phyloP scores from a whole-genome alignment of 2,797 vertebrate species.

The Scolopax bukidnonensis region DNA sequence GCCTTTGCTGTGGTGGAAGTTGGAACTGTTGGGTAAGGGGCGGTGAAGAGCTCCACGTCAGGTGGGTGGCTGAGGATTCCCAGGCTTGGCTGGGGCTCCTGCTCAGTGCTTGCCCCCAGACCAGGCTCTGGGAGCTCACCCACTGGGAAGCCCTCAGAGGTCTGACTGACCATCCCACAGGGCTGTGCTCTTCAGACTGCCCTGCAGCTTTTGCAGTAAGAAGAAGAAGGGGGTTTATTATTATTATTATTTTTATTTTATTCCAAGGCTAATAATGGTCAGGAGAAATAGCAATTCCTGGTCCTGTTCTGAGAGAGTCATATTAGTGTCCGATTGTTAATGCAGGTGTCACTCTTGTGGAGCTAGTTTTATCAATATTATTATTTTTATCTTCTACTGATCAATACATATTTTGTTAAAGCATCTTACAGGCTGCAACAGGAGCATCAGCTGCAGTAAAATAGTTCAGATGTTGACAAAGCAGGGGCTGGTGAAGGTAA shows the following conservation, averaged over 20 bases:
- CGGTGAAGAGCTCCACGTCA: accelerated
- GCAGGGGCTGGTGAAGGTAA: neutral
- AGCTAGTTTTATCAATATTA: neutral
- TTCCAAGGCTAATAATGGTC: neutral
- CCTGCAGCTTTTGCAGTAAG: neutral
- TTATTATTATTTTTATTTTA: neutral
- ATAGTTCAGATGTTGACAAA: neutral
- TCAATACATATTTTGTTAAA: neutral
- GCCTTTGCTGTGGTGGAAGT: neutral
- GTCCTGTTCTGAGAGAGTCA: neutral
- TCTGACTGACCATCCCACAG: neutral
- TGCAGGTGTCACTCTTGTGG: neutral
- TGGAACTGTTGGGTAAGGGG: neutral
- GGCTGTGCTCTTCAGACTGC: no score
- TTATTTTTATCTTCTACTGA: neutral
- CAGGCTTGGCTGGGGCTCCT: neutral
- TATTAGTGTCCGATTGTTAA: neutral
- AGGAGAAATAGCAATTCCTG: neutral
- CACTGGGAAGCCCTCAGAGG: neutral
- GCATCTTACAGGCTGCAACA: neutral
- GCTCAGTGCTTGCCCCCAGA: neutral
- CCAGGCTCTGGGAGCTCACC: neutral
- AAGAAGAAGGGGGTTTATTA: neutral
- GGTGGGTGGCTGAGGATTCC: neutral
- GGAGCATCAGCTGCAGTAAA: neutral